phyloP scores from a whole-genome alignment of 2,797 vertebrate species.

The Melanotaenia pygmaea region DNA sequence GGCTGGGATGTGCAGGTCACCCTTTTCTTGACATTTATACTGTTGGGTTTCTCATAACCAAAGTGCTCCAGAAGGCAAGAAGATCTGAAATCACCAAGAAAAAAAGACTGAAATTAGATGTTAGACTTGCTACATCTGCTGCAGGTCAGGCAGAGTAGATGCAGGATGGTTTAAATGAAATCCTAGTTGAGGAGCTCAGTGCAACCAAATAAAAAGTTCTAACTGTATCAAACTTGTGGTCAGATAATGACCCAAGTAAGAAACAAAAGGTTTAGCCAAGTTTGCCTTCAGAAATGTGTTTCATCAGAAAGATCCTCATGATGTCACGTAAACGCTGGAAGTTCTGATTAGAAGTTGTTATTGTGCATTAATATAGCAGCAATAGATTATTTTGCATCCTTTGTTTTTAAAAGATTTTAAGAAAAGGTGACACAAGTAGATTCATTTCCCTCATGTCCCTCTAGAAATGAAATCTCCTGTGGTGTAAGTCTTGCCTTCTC shows the following conservation, averaged over 20 bases:
- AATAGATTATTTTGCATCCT: not conserved
- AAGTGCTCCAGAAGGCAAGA: conserved; percentile 73
- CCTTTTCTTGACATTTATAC: conserved; percentile 72
- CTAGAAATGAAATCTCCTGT: not conserved
- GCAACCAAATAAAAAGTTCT: not conserved
- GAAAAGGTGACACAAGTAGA: not conserved
- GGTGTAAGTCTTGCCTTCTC: conserved; percentile 65
- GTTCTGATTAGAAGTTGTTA: not conserved
- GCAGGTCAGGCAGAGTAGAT: not conserved
- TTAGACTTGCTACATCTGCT: not conserved
- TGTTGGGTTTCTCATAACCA: conserved; percentile 49
- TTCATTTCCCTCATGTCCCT: not conserved
- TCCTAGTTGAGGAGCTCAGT: not conserved
- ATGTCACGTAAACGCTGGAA: not conserved
- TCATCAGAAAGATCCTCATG: not conserved
- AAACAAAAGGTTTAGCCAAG: not conserved
- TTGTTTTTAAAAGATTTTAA: not conserved
- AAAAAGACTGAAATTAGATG: not conserved
- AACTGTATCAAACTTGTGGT: not conserved
- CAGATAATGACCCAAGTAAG: not conserved
- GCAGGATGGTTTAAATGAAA: not conserved
- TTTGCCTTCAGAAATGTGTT: not conserved
- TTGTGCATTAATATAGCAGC: not conserved
- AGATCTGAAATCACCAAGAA: not conserved
- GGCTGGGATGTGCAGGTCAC: conserved; percentile 87